Base-by-base conservation (phyloP, 2,797 vertebrate species). In the Melanotaenia trifasciata region DNA sequence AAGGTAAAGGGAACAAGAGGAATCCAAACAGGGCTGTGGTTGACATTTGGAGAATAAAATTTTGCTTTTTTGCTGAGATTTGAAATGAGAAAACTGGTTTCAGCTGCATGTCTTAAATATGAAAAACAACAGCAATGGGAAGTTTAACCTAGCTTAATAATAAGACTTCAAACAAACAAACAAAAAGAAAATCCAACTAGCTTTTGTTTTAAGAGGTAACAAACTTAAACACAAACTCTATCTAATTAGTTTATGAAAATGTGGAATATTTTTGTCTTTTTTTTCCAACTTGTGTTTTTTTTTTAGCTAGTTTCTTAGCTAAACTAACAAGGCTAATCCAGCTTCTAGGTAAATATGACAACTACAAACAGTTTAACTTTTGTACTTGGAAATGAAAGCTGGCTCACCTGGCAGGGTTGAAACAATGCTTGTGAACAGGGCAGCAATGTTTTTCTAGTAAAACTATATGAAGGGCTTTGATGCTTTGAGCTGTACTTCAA, bases 381-480 rank as follows among this genome's bases (percentile, higher is more conserved):
- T 71, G 74, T 66, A 69, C 38, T 9, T 28, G 56, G 63, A 51
- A 72, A 58, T 9, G 38, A 36, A 79, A 59, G 67, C 50, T 14
- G 10, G 50, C 45, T 58, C 43, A 43, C 33, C 47, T 53, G 64
- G 45, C 67, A 65, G 81, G 54, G 77, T 67, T 76, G 80, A 79
- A 72, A 68, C 67, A 81, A 79, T 81, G 64, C 64, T 16, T 72
- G 71, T 78, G 78, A 75, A 70, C 58, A 63, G 58, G 79, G 84
- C 70, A 74, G 75, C 82, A 40, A 77, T 5, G 64, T 61, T 84
- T 88, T 84, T 84, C 85, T 80, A 73, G 83, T 85, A 88, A 89
- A 83, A 65, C 88, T 78, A 54, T 43, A 80, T 74, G 78, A 84
- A 28, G 43, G 35, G 64, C 84, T 90, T 86, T 90, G 85, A 89